Percentiles rank a stretch among this genome's conserved stretches.
phyloP scores from a whole-genome alignment of 2,888 invertebrate species.

The Coelopa pilipes region DNA sequence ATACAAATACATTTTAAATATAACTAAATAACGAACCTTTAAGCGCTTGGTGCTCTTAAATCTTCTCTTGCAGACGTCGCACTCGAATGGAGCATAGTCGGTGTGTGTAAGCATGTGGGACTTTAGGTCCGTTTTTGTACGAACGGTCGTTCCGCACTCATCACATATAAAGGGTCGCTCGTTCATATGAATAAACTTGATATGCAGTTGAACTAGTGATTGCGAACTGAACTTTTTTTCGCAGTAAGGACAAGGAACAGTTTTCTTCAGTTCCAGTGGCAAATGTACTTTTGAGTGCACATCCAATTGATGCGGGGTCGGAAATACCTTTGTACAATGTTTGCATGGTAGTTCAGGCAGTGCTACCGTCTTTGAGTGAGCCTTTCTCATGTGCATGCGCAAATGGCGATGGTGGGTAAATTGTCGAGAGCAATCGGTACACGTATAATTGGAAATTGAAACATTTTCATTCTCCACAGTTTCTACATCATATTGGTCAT shows the following conservation, averaged over 20 bases:
- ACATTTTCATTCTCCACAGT: background rate
- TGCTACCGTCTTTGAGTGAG: slow-evolving; percentile 41
- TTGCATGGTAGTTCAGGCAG: slow-evolving; percentile 37
- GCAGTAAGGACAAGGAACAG: slow-evolving; percentile 56
- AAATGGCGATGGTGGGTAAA: slow-evolving; percentile 40
- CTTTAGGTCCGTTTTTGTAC: slow-evolving; percentile 67
- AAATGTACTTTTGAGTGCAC: slow-evolving; percentile 48
- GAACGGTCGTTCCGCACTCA: slow-evolving; percentile 67
- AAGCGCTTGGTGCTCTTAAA: slow-evolving; percentile 63
- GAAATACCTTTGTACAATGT: slow-evolving; percentile 42
- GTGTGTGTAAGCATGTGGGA: slow-evolving; percentile 68
- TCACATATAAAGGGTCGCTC: slow-evolving; percentile 68
- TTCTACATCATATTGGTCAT: background rate
- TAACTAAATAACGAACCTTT: slow-evolving; percentile 45
- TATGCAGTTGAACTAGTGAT: slow-evolving; percentile 52
- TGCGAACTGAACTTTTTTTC: slow-evolving; percentile 59
- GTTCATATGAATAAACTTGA: slow-evolving; percentile 60
- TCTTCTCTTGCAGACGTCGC: slow-evolving; percentile 65
- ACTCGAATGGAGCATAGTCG: slow-evolving; percentile 68
- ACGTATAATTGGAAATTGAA: background rate
- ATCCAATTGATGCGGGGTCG: slow-evolving; percentile 43
- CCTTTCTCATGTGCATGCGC: slow-evolving; percentile 47
- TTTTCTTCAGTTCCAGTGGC: slow-evolving; percentile 51
- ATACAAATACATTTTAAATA: no score
- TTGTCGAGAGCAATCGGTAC: slow-evolving; percentile 37